Percentiles rank a stretch among this genome's conserved stretches.
These are phyloP conservation scores for Triplophysa yarkandensis DNA, from an alignment of 2,797 vertebrate species.

Conservation along the genomic window DNA sequence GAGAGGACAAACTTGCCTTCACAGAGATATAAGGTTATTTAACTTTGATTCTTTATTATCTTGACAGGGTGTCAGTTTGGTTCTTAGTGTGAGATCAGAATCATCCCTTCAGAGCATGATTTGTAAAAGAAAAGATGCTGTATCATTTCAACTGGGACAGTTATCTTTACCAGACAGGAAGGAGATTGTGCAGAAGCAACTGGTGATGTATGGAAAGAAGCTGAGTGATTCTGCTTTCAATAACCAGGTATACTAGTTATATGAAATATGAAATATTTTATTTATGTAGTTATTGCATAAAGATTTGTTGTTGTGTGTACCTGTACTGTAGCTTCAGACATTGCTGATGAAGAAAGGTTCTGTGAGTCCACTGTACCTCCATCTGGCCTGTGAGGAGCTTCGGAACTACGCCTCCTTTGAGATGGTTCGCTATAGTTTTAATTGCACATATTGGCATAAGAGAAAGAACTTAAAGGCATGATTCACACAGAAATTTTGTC, in stretches of 20 bases:
- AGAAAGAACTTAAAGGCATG: no score
- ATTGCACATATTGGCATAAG: not conserved
- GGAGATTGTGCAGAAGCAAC: slow-evolving; percentile 78
- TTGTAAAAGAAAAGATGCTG: slow-evolving; percentile 64
- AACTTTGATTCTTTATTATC: not conserved
- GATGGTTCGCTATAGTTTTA: slow-evolving; percentile 71
- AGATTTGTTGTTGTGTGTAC: not conserved
- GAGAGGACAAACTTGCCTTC: not conserved
- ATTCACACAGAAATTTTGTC: no score
- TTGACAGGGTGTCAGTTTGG: slow-evolving; percentile 78
- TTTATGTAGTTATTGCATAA: not conserved
- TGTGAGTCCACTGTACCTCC: slow-evolving; percentile 80
- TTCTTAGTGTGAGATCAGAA: slow-evolving; percentile 75
- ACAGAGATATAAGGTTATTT: not conserved
- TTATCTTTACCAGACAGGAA: slow-evolving; percentile 76
- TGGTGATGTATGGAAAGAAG: slow-evolving; percentile 85
- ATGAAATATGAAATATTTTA: not conserved
- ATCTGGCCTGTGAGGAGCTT: slow-evolving; percentile 82
- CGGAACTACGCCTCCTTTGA: slow-evolving; percentile 84
- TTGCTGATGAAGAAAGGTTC: slow-evolving; percentile 87
- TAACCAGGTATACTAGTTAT: slow-evolving; percentile 92
- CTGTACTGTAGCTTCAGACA: slow-evolving; percentile 79
- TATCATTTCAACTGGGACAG: slow-evolving; percentile 72
- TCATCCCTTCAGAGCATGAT: slow-evolving; percentile 72
- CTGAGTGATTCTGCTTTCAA: slow-evolving; percentile 88